Conservation (phyloP, 1,140 invertebrate species). For the Cyrtorhinus lividipennis region DNA sequence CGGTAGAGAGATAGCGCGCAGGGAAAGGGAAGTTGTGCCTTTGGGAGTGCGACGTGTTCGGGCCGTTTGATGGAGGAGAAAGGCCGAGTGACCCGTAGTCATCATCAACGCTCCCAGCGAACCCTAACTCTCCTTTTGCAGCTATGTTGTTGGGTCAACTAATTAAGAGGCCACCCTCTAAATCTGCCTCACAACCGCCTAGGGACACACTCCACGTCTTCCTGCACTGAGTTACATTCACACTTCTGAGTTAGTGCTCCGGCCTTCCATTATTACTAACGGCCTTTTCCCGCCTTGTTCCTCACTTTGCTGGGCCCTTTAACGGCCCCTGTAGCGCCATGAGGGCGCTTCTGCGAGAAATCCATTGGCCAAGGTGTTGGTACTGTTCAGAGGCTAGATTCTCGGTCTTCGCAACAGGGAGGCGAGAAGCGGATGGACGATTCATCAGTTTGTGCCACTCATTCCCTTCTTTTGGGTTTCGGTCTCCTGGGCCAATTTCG, state of each 20-base stretch:
- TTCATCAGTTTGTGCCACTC: no score
- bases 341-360: no score
- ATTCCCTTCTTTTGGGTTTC: no score
- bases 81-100: constrained; percentile 3
- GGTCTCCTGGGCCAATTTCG: no score
- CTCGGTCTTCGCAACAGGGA: no score
- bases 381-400: no score
- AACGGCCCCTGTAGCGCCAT: no score
- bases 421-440: no score
- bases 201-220: constrained; percentile 5
- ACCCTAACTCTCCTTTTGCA: not conserved
- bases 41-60: not conserved
- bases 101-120: not conserved
- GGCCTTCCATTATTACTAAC: constrained; percentile 5
- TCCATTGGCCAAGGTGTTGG: no score
- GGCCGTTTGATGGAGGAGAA: not conserved
- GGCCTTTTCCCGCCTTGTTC: not conserved
- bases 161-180: constrained; percentile 7
- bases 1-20: no score
- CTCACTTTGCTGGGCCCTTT: no score
- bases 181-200: constrained; percentile 9
- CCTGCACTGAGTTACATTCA: constrained; percentile 3
- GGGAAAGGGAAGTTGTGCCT: not conserved
- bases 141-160: not conserved
- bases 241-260: constrained; percentile 8